Conservation (phyloP, 2,888 invertebrate genomes). For the Axea sp. region DNA sequence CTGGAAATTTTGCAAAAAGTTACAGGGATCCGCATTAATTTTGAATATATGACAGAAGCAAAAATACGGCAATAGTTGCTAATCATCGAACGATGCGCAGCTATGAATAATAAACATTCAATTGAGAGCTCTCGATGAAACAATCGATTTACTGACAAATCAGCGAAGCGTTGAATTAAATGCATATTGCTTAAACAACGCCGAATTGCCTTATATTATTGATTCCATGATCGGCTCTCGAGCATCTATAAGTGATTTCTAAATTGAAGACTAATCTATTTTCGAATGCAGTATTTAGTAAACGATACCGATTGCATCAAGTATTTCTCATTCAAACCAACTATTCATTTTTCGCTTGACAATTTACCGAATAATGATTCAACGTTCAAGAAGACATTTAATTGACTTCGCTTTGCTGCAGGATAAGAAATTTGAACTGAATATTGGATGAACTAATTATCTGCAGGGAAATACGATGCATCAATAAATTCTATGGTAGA, state of each 20-base stretch:
- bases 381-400: too few species aligned
- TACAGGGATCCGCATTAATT: too few species aligned
- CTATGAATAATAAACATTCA: conserved; percentile 43
- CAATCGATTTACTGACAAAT: conserved; percentile 16
- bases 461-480: too few species aligned
- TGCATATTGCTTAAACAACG: conserved; percentile 51
- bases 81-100: conserved; percentile 20
- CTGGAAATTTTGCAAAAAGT: too few species aligned
- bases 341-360: background rate
- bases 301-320: background rate
- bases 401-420: too few species aligned
- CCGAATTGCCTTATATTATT: conserved; percentile 41
- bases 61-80: conserved; percentile 11
- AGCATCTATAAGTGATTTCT: conserved; percentile 39
- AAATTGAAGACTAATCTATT: conserved; percentile 47
- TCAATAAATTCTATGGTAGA: too few species aligned
- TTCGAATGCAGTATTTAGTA: conserved; percentile 9
- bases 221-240: conserved; percentile 31
- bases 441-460: too few species aligned
- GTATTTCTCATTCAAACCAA: background rate
- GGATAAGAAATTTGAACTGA: too few species aligned
- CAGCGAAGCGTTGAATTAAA: conserved; percentile 36
- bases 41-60: too few species aligned
- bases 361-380: too few species aligned
- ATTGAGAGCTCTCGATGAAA: conserved; percentile 17